Conservation (phyloP, 2,113 vertebrate species). For the Pterocles orientalis region DNA sequence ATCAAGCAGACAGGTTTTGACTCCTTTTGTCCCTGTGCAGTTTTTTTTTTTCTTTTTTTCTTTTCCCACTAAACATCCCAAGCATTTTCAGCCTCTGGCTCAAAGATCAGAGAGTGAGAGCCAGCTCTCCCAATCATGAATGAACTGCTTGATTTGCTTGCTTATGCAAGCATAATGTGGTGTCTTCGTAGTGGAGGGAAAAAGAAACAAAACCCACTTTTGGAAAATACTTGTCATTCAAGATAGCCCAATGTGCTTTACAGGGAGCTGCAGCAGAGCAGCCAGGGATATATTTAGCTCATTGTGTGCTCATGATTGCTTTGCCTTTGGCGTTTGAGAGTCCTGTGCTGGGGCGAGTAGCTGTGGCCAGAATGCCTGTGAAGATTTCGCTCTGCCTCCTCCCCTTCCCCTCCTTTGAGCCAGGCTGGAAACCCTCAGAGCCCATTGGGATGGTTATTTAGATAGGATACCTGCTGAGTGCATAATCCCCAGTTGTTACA, state of each 20-base stretch:
- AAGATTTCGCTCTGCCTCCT: neutral
- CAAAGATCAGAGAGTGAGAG: neutral
- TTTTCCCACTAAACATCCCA: neutral
- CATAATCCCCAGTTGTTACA: neutral
- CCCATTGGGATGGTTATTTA: neutral
- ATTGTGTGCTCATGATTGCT: neutral
- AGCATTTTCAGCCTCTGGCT: neutral
- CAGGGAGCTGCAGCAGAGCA: neutral
- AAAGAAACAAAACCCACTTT: neutral
- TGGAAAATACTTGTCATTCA: neutral
- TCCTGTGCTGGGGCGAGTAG: neutral
- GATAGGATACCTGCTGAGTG: neutral
- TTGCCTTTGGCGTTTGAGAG: neutral
- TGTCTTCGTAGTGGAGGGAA: neutral
- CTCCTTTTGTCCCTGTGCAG: constrained; percentile 16
- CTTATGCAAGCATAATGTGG: neutral
- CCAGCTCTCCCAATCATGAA: neutral
- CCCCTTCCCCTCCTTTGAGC: neutral
- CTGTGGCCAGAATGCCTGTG: neutral
- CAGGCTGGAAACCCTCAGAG: neutral
- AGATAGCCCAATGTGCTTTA: neutral
- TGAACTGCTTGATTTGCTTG: neutral
- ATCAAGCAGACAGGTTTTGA: constrained; percentile 8
- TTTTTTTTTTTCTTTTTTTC: neutral
- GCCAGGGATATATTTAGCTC: neutral